Conservation (phyloP, 2,113 vertebrate genomes). For the Melospiza georgiana region DNA sequence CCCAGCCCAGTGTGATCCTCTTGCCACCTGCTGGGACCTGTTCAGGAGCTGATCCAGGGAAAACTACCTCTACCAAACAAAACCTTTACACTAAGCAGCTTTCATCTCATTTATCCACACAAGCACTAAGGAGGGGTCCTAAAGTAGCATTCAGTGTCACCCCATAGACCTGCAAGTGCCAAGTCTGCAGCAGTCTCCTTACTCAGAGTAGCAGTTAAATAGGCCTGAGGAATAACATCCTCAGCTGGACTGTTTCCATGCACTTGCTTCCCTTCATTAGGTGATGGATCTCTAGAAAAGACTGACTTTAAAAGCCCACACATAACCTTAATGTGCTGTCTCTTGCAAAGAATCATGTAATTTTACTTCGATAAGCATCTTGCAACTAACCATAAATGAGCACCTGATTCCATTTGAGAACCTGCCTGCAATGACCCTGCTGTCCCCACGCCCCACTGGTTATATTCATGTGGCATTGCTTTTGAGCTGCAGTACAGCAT, state of each 20-base stretch:
- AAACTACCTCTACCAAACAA: neutral
- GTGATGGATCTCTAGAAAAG: neutral
- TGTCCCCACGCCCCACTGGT: rapidly evolving
- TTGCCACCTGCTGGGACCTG: neutral
- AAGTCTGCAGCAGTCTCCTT: neutral
- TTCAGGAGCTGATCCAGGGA: neutral
- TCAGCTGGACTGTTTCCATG: neutral
- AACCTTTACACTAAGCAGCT: neutral
- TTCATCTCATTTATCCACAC: neutral
- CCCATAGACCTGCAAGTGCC: rapidly evolving
- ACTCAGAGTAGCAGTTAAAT: neutral
- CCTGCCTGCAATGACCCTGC: neutral
- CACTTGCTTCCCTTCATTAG: neutral
- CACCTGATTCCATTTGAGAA: neutral
- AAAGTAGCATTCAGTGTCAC: neutral
- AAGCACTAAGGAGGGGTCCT: neutral
- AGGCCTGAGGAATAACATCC: neutral
- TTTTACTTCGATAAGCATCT: neutral
- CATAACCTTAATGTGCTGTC: neutral
- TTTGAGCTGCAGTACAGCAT: neutral
- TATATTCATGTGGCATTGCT: rapidly evolving
- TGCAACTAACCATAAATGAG: neutral
- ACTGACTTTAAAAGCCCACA: neutral
- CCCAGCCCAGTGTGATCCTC: neutral
- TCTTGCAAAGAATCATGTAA: neutral